Evolutionary conservation across 2,113 vertebrate species (phyloP), one percentile per base, ranked within the genome.

Genomic region (Excalfactoria chinensis): DNA sequence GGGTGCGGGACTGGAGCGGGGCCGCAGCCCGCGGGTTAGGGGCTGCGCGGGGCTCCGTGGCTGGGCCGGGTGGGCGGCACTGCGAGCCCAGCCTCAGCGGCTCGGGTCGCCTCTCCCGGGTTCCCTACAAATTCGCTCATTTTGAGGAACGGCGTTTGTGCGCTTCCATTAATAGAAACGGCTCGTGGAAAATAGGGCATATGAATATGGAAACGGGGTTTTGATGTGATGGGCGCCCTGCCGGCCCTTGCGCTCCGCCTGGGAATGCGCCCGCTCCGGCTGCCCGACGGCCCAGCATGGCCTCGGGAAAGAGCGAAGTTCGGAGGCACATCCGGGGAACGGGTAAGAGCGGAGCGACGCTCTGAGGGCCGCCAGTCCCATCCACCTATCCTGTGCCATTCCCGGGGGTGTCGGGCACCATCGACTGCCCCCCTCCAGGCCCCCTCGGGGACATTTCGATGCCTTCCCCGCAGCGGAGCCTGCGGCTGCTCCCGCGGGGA

Each of bases 1-100:
- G 97, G 96, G 97, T 97, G 97, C 97, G 96, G 97, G 97, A 98
- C 84, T 97, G 96, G 46, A 62, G 41, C 3, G 35, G 26, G 28
- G 32, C 32, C 48, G 46, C 59, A 15, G 94, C 97, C 97, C 95
- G 95, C 96, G 97, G 98, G 97, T 97, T 97, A 97, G 30, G 30
- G 32, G 30, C 25, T 53, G 51, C 5, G 51, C 46, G 19, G n/a
- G 60, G 49, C 19, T 10, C 20, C 22, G 53, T 28, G 10, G 28
- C 16, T 28, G 25, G 26, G 25, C 26, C 25, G 13, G 15, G 25
- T 25, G 21, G 58, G 58, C n/a, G 14, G 53, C 21, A 60, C n/a
- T 64, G 22, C 49, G 41, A 32, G 34, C 64, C 55, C 64, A 26
- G 8, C 7, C 83, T 91, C 60, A 72, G 43, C 35, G 46, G 81